Percentiles rank a stretch among this genome's conserved stretches.
phyloP scores from a whole-genome alignment of 1,140 invertebrate species.

The Lethocerus indicus region DNA sequence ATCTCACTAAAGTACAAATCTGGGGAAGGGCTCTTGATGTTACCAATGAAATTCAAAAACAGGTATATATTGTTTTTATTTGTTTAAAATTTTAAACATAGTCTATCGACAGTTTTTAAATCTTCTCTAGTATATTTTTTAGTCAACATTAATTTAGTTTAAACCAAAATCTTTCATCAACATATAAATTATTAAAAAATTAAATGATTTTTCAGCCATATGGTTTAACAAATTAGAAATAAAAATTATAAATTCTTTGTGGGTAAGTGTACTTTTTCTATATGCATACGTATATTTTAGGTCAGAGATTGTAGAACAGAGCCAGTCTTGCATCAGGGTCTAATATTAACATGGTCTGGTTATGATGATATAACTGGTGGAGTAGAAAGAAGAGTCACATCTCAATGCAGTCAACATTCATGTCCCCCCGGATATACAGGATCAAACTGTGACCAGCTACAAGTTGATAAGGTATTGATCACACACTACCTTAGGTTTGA shows the following conservation, averaged over 20 bases:
- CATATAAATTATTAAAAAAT: no score
- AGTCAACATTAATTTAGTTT: no score
- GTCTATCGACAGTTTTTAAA: no score
- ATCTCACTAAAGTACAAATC: conserved; percentile 84
- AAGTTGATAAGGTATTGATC: conserved; percentile 53
- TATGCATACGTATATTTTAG: conserved; percentile 11
- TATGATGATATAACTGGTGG: conserved; percentile 77
- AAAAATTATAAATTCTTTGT: background rate
- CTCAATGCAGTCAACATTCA: conserved; percentile 70
- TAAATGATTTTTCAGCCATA: no score
- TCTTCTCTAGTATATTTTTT: no score
- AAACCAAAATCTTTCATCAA: no score
- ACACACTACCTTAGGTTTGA: background rate
- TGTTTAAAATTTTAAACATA: no score
- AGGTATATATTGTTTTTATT: conserved; percentile 33
- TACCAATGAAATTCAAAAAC: conserved; percentile 83
- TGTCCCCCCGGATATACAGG: conserved; percentile 74
- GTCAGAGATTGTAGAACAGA: conserved; percentile 73
- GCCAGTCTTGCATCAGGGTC: conserved; percentile 69
- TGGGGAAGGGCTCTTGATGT: conserved; percentile 84
- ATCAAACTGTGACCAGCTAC: conserved; percentile 62
- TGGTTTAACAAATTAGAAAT: no score
- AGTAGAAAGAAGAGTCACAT: conserved; percentile 83
- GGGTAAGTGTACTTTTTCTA: background rate
- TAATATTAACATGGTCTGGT: conserved; percentile 81